Base-by-base conservation (phyloP, 2,888 invertebrate genomes). In the Phymatocera aterrima region DNA sequence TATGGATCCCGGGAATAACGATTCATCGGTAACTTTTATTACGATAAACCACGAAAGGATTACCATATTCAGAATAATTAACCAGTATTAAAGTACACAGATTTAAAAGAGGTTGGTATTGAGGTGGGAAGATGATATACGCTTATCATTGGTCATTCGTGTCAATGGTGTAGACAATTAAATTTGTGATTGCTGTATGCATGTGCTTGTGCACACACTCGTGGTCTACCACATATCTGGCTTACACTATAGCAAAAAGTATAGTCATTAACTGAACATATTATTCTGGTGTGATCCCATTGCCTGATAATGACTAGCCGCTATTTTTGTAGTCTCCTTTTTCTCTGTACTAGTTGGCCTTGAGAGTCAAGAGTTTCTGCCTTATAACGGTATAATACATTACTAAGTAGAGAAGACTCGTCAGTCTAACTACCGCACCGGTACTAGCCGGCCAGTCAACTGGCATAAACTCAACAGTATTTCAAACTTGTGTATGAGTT, bases 271-370 rank as follows among this genome's bases (percentile, higher is more conserved):
- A 31, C n/a, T n/a, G 8, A 70, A 70, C 18, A 70, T 34, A 51
- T 51, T 72, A 51, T 51, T 72, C 51, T 2, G 57, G n/a, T 37
- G 34, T 72, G 72, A 51, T 72, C 54, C 72, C 48, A 54, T 37
- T 54, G 51, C 72, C 51, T 75, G 75, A 75, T 75, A 75, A 57
- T 75, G 75, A 75, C 64, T 24, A 54, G 54, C 31, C 5, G 21
- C 8, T 77, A 64, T 77, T 78, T 43, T 80, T 68, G 79, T 81
- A 54, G 8, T 83, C 77, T 84, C 78, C 78, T 84, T 84, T 81
- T 80, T 80, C 82, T 81, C 72, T 77, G 77, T 65, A 82, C 78
- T 81, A 77, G 82, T 82, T 83, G 60, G 72, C 86, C 86, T 86
- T 86, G 84, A 79, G 65, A 46, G 12, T 48, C 48, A 21, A 34